phyloP scores from a whole-genome alignment of 1,140 invertebrate species.

The Drosophila tristis region DNA sequence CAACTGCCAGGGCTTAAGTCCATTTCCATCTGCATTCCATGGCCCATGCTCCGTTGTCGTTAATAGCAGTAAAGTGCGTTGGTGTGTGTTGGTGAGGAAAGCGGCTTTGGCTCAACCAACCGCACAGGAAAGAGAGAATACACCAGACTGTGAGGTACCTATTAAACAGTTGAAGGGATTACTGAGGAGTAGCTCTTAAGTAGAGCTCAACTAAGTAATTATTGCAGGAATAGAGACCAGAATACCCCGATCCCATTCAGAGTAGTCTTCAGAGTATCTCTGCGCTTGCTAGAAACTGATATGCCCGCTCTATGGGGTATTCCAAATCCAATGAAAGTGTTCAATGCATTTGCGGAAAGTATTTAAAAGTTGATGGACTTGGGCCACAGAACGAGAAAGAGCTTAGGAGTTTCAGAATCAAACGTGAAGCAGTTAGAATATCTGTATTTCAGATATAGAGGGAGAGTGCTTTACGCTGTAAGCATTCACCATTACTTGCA shows the following conservation, averaged over 20 bases:
- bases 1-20: conserved; percentile 53
- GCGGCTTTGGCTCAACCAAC: conserved; percentile 41
- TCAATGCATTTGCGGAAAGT: conserved; percentile 20
- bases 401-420: conserved; percentile 3
- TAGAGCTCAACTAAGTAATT: no score
- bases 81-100: conserved; percentile 39
- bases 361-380: conserved; percentile 27
- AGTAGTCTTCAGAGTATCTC: no score
- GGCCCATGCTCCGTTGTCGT: conserved; percentile 13
- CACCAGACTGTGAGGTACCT: neutral
- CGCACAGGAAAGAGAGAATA: neutral
- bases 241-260: no score
- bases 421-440: conserved; percentile 5
- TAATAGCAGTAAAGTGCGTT: conserved; percentile 34
- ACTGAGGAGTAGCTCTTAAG: neutral
- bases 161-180: neutral
- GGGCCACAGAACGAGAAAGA: neutral
- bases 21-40: conserved; percentile 44
- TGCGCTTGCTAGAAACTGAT: no score
- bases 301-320: neutral
- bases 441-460: neutral
- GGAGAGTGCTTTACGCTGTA: conserved; percentile 25
- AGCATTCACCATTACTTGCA: conserved; percentile 2
- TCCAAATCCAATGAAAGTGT: conserved; percentile 12
- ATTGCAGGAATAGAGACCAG: no score